phyloP scores from a whole-genome alignment of 1,140 invertebrate genomes.

The Diorhabda sublineata region DNA sequence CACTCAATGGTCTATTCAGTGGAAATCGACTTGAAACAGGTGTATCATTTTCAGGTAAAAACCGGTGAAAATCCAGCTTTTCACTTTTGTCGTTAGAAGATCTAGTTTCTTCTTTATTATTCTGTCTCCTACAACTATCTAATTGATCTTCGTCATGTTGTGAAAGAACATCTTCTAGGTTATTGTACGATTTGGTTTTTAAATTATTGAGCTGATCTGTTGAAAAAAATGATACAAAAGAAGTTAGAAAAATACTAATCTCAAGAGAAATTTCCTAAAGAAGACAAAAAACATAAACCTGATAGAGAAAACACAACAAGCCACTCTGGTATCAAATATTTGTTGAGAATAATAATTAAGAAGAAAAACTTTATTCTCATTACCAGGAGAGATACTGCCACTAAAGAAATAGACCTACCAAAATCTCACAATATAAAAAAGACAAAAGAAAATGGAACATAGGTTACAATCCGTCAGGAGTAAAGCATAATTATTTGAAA shows the following conservation, averaged over 20 bases:
- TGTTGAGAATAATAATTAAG: too few relatives aligned
- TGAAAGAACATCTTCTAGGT: slow-evolving; percentile 35
- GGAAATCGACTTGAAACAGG: slow-evolving; percentile 31
- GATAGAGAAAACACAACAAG: too few relatives aligned
- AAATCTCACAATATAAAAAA: too few relatives aligned
- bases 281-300: too few relatives aligned
- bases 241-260: neutral
- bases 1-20: slow-evolving; percentile 23
- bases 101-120: slow-evolving; percentile 6
- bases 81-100: neutral
- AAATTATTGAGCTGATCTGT: slow-evolving; percentile 35
- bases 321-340: too few relatives aligned
- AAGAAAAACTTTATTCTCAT: too few relatives aligned
- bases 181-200: slow-evolving; percentile 35
- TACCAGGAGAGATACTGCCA: too few relatives aligned
- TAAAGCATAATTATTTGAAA: too few relatives aligned
- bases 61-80: slow-evolving; percentile 9
- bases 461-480: too few relatives aligned
- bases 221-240: too few relatives aligned
- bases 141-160: slow-evolving; percentile 18
- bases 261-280: neutral
- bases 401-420: too few relatives aligned
- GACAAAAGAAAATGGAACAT: too few relatives aligned
- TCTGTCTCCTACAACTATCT: slow-evolving; percentile 4
- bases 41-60: slow-evolving; percentile 25